Conservation (phyloP, 2,113 vertebrate species). For the Athene cunicularia region DNA sequence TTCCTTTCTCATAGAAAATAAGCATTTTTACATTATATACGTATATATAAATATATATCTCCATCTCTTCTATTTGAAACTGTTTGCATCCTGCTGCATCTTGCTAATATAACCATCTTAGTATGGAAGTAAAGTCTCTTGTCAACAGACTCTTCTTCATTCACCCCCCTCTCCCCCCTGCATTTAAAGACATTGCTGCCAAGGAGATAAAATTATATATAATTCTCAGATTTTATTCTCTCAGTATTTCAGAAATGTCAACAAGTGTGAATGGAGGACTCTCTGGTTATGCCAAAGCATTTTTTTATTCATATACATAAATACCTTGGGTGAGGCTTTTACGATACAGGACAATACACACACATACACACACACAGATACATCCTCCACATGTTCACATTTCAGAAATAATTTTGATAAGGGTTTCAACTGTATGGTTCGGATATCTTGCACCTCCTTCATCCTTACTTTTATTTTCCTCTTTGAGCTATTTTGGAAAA, state of each 20-base stretch:
- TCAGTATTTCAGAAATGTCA: background rate
- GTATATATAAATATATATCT: background rate
- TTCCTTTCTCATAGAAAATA: background rate
- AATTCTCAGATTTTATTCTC: background rate
- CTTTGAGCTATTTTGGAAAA: background rate
- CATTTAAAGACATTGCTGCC: background rate
- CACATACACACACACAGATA: background rate
- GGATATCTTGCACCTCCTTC: background rate
- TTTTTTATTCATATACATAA: background rate
- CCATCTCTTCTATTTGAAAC: background rate
- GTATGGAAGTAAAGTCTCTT: background rate
- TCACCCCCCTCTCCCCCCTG: background rate
- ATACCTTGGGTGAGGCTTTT: slow-evolving; percentile 10
- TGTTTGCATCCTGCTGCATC: background rate
- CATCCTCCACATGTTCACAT: background rate
- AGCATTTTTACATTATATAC: background rate
- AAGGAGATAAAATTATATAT: background rate
- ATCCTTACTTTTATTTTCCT: background rate
- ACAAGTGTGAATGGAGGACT: background rate
- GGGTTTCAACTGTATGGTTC: slow-evolving; percentile 4
- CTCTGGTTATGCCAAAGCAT: slow-evolving; percentile 34
- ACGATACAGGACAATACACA: background rate
- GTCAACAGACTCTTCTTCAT: background rate
- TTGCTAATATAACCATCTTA: background rate
- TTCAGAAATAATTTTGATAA: background rate